Evolutionary conservation across 1,140 invertebrate species (phyloP), one percentile per base, ranked within the genome.

Genomic region (Gryllus bimaculatus): DNA sequence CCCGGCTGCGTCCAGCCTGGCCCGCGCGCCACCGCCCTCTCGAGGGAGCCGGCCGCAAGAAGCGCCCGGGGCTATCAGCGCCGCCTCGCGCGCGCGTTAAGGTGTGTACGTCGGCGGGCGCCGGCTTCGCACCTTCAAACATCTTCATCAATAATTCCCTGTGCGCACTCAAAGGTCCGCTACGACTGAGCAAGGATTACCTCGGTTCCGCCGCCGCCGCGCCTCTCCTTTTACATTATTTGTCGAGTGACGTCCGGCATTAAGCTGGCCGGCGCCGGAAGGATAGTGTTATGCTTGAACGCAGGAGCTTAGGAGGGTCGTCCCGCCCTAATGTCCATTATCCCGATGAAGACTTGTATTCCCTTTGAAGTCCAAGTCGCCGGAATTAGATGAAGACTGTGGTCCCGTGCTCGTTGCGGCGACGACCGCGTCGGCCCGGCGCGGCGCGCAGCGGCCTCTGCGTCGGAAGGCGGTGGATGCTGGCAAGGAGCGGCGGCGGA

Each of bases 111-210:
- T 75, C 74, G 74, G 47, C 74, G 74, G 2, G 73, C 20, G n/a
- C 20, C 73, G 15, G 20, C 73, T 73, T 73, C 20, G 74, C 74
- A 75, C 74, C 47, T 75, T 75, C 74, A 26, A 75, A 47, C 74
- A 26, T 21, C 20, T 26, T 75, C 20, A 75, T 75, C 74, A 75
- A 47, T 47, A 47, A 75, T 47, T 75, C 74, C 47, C 74, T 21
- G 74, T 13, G 74, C 74, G 20, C 12, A 10, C 10, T 10, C 54
- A 66, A 66, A 66, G 54, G 10, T 66, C 54, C 54, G 10, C 54
- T 10, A 66, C 54, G 54, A 10, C 54, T 66, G 54, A 66, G 54
- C 10, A 66, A 18, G 54, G 54, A 66, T 66, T 66, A 66, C 54
- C 54, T 66, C 54, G 54, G 54, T 66, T 66, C 18, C 10, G 54